Base-by-base conservation (phyloP, 1,140 invertebrate genomes). In the Phocides pigmalion region DNA sequence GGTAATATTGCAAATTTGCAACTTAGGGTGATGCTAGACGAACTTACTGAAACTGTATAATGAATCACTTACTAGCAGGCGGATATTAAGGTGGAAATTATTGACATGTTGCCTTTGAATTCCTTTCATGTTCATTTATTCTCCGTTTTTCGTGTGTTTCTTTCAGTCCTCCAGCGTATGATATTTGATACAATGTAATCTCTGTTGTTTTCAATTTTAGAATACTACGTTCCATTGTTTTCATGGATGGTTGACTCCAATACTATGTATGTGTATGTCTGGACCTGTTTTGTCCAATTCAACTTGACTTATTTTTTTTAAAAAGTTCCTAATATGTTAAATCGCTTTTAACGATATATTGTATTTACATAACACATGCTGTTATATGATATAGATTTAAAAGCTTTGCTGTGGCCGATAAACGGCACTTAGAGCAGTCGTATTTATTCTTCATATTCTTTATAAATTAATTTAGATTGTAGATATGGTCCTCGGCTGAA, bases 351-450 rank as follows among this genome's bases (percentile, higher is more conserved):
- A 20, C 1, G 14, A 70, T 20, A 14, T 62, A 51, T 37, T 65
- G 51, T 12, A 50, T 1, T 47, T n/a, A 5, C 62, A 2, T 22
- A 65, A 28, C 14, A 63, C 5, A 65, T 50, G 12, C 58, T 68
- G 4, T 46, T 14, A 39, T 66, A 46, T 15, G 22, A 50, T 2
- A 72, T 63, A 4, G 66, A 62, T 12, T 72, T 66, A 14, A 72
- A 72, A 4, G 70, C 66, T 39, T 68, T 72, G 2, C 41, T 37
- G 39, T 66, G 62, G 12, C 65, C 70, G 11, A 72, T 41, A 50
- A 41, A 72, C 14, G 58, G 62, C 12, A 72, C 0, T 42, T 72
- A 68, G 12, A 68, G 20, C 3, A 8, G 9, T 44, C 46, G n/a
- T 5, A 58, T 47, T 5, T 8, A 49, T 35, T 72, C 62, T 50